Conservation (phyloP, 1,140 invertebrate genomes). For the Halesus radiatus region DNA sequence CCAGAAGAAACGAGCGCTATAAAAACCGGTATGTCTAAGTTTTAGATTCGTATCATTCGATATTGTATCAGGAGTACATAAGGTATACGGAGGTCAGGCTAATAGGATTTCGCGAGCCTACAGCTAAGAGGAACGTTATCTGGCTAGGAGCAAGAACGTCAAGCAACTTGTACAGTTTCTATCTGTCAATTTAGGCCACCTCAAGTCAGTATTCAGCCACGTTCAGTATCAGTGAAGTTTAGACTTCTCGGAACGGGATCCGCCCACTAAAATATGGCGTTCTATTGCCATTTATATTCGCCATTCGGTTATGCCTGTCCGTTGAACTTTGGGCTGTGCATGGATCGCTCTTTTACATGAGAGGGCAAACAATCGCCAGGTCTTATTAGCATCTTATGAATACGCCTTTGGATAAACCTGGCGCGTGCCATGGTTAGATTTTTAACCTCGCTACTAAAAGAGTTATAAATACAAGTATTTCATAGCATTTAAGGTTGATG, state of each 20-base stretch:
- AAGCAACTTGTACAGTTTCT: not conserved
- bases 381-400: conserved; percentile 53
- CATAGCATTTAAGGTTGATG: too few relatives aligned
- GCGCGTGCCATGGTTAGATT: too few relatives aligned
- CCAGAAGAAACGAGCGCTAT: too few relatives aligned
- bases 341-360: not conserved
- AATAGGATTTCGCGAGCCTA: not conserved
- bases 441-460: too few relatives aligned
- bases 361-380: conserved; percentile 27
- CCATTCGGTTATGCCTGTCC: conserved; percentile 30
- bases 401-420: not conserved
- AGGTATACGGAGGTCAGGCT: too few relatives aligned
- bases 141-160: conserved; percentile 2
- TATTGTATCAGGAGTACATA: too few relatives aligned
- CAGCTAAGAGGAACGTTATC: not conserved
- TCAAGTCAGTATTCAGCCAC: not conserved
- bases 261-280: conserved; percentile 28
- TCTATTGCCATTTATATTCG: conserved; percentile 30
- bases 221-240: not conserved
- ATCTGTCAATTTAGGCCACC: conserved; percentile 2
- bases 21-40: too few relatives aligned
- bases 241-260: conserved; percentile 29
- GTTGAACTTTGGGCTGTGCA: conserved; percentile 28
- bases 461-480: too few relatives aligned
- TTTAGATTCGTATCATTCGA: too few relatives aligned